Percentiles rank a stretch among this genome's conserved stretches.
phyloP scores from a whole-genome alignment of 1,140 invertebrate species.

The Macrocentrus cingulum region DNA sequence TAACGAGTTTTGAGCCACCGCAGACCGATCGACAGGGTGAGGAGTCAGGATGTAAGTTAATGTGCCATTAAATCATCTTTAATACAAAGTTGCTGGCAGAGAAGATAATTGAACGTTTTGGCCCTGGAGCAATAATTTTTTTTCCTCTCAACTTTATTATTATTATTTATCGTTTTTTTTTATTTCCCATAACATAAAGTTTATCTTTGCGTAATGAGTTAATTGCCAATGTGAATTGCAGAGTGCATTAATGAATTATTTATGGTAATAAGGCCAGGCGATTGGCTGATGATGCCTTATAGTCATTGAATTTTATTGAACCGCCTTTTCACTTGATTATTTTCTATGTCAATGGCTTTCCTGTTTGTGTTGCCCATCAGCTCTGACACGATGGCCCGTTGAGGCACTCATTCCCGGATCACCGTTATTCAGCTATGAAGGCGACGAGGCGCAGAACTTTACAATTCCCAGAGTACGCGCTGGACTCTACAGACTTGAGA shows the following conservation, averaged over 20 bases:
- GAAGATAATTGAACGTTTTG: too few relatives aligned
- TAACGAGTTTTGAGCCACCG: slow-evolving; percentile 53
- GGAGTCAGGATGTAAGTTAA: slow-evolving; percentile 34
- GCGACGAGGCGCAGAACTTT: slow-evolving; percentile 51
- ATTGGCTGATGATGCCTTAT: too few relatives aligned
- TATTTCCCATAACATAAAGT: too few relatives aligned
- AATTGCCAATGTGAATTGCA: too few relatives aligned
- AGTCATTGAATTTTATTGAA: slow-evolving; percentile 10
- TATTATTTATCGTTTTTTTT: too few relatives aligned
- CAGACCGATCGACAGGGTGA: slow-evolving; percentile 47
- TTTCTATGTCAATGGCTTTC: slow-evolving; percentile 5
- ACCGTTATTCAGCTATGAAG: slow-evolving; percentile 51
- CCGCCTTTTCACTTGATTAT: background rate
- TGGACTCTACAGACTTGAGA: slow-evolving; percentile 57
- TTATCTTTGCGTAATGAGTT: too few relatives aligned
- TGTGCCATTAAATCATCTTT: too few relatives aligned
- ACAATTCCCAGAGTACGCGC: slow-evolving; percentile 49
- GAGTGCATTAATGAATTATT: too few relatives aligned
- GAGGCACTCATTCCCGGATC: slow-evolving; percentile 51
- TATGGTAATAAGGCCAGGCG: too few relatives aligned
- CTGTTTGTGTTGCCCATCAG: slow-evolving; percentile 27
- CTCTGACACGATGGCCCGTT: slow-evolving; percentile 50
- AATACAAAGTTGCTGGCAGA: too few relatives aligned
- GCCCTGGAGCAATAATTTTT: too few relatives aligned
- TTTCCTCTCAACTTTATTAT: too few relatives aligned